Evolutionary conservation across 2,888 invertebrate genomes (phyloP), one percentile per base, ranked within the genome.

Genomic region (Microctonus brassicae): DNA sequence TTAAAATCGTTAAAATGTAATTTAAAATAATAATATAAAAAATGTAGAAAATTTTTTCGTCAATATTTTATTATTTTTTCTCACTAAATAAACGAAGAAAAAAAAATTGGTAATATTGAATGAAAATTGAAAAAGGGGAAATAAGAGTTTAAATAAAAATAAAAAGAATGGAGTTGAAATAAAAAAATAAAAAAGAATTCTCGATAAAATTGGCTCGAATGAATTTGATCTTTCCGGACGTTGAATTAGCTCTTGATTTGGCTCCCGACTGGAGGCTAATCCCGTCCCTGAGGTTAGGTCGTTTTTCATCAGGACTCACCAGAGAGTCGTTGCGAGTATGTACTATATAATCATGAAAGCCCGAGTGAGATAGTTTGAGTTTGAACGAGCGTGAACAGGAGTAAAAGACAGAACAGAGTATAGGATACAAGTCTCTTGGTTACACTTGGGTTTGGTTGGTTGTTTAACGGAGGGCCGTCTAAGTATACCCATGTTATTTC

Each of bases 401-500:
- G 58, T 11, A 58, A 58, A 58, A 67, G 47, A 47, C 33, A n/a
- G n/a, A n/a, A 55, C 58, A 68, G 64, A 60, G 11, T 11, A 20
- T n/a, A n/a, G n/a, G n/a, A n/a, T n/a, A n/a, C n/a, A n/a, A n/a
- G n/a, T n/a, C 24, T 36, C 47, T 22, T 22, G 17, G 17, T 52
- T 63, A 66, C 63, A 64, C 65, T 63, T 66, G 76, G 80, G 79
- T 80, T 82, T 80, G 78, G 81, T 82, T 81, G 78, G 65, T 79
- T 80, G 79, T 80, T 78, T 83, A 79, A 82, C 80, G 83, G 83
- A 84, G 85, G 83, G 82, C 81, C 83, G 85, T 87, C 87, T 87
- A 86, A 87, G 87, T 87, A 85, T 86, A 86, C 83, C 85, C 83
- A 77, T 80, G 86, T 86, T 87, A 87, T 87, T 87, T 87, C 84